A percentile compares a stretch with the other conserved stretches of the same genome.
Conservation (phyloP, 2,888 invertebrate genomes). For the Nymphalis polychloros region DNA sequence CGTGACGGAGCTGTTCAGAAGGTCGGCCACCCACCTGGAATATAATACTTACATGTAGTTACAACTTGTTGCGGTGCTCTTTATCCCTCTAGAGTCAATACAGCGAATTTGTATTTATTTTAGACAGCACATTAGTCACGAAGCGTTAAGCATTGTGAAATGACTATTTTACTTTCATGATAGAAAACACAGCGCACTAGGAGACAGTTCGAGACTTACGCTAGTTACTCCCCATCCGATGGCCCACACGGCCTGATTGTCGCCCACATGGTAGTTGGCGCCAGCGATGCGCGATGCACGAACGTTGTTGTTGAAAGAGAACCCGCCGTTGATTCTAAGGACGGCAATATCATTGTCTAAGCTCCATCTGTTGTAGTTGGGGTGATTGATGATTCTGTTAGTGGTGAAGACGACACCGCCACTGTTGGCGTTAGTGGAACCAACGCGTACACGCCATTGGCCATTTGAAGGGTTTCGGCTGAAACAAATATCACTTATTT, state of each 20-base stretch:
- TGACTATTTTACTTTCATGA: no score
- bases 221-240: constrained; percentile 49
- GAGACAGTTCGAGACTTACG: constrained; percentile 39
- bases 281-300: constrained; percentile 45
- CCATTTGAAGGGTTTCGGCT: constrained; percentile 43
- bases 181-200: no score
- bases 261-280: constrained; percentile 44
- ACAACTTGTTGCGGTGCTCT: no score
- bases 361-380: constrained; percentile 48
- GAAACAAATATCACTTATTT: constrained; percentile 27
- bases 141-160: no score
- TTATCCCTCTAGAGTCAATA: no score
- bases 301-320: constrained; percentile 38
- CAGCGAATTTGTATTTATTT: no score
- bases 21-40: no score
- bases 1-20: constrained; percentile 43
- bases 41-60: no score
- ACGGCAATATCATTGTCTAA: constrained; percentile 59
- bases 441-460: constrained; percentile 54
- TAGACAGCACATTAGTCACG: no score
- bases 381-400: constrained; percentile 48
- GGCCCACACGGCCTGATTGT: constrained; percentile 49
- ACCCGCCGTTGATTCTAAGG: constrained; percentile 35
- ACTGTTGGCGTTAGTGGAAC: constrained; percentile 54
- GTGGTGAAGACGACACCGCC: constrained; percentile 49